Evolutionary conservation across 2,888 invertebrate species (phyloP).

Genomic region (Cerastoderma edule): DNA sequence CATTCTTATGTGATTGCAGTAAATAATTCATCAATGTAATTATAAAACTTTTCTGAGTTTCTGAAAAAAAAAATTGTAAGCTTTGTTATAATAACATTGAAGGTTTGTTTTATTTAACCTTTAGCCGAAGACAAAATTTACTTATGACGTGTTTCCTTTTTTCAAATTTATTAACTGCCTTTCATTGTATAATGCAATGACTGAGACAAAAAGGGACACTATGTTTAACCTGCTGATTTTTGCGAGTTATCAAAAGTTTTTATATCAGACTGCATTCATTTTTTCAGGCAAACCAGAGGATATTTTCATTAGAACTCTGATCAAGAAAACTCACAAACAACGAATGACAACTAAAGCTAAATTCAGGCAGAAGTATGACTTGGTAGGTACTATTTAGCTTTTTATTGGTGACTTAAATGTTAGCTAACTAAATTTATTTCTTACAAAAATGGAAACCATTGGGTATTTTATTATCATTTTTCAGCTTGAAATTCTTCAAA

Average conservation of each 20-base stretch:
- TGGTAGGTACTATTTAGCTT: slow-evolving; percentile 63
- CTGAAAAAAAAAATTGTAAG: too few species aligned
- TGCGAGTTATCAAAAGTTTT: not conserved
- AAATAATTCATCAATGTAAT: too few species aligned
- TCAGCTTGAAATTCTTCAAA: too few species aligned
- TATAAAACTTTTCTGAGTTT: too few species aligned
- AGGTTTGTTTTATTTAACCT: too few species aligned
- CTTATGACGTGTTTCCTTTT: not conserved
- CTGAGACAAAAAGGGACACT: not conserved
- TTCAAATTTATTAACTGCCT: not conserved
- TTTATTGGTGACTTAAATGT: not conserved
- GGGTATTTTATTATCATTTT: too few species aligned
- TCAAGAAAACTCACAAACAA: slow-evolving; percentile 74
- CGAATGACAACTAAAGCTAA: slow-evolving; percentile 71
- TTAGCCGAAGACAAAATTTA: too few species aligned
- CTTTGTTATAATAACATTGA: too few species aligned
- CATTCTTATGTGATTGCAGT: too few species aligned
- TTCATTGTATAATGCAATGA: not conserved
- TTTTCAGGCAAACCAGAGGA: slow-evolving; percentile 72
- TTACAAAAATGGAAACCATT: too few species aligned
- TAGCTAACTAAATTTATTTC: too few species aligned
- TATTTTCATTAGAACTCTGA: slow-evolving; percentile 73
- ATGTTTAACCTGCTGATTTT: not conserved
- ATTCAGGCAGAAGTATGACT: slow-evolving; percentile 75
- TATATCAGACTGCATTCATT: not conserved